phyloP scores from a whole-genome alignment of 2,113 vertebrate genomes.

The Pica pica region DNA sequence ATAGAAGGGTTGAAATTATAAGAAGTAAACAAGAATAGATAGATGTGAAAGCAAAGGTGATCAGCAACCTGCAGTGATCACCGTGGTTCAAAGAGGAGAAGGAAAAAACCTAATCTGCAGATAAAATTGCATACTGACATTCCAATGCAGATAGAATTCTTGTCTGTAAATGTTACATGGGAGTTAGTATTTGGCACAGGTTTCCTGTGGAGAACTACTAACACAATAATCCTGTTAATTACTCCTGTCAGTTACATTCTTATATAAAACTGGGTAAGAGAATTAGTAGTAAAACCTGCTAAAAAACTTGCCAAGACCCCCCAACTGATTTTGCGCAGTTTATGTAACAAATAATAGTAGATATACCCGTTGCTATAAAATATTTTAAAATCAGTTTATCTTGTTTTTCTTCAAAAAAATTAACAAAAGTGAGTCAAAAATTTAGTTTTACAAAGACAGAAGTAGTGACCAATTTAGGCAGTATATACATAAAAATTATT shows the following conservation, averaged over 20 bases:
- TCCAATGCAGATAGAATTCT: not conserved
- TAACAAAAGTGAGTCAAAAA: not conserved
- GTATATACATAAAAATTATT: not conserved
- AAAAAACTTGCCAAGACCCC: not conserved
- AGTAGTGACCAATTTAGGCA: not conserved
- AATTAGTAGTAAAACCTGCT: not conserved
- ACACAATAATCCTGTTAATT: not conserved
- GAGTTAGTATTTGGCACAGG: not conserved
- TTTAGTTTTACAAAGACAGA: not conserved
- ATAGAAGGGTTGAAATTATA: not conserved
- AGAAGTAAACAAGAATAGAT: not conserved
- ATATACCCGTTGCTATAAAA: not conserved
- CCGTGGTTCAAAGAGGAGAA: not conserved
- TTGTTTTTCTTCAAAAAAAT: not conserved
- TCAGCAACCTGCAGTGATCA: not conserved
- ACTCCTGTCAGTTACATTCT: not conserved
- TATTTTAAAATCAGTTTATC: not conserved
- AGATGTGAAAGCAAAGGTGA: not conserved
- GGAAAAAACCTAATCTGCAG: not conserved
- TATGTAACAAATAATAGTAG: not conserved
- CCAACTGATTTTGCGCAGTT: not conserved
- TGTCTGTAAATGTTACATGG: not conserved
- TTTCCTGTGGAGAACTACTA: not conserved
- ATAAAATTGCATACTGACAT: not conserved
- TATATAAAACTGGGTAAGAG: not conserved